These are phyloP conservation scores for Neodiprion virginianus DNA, from an alignment of 1,140 invertebrate species.

Conservation along the genomic window DNA sequence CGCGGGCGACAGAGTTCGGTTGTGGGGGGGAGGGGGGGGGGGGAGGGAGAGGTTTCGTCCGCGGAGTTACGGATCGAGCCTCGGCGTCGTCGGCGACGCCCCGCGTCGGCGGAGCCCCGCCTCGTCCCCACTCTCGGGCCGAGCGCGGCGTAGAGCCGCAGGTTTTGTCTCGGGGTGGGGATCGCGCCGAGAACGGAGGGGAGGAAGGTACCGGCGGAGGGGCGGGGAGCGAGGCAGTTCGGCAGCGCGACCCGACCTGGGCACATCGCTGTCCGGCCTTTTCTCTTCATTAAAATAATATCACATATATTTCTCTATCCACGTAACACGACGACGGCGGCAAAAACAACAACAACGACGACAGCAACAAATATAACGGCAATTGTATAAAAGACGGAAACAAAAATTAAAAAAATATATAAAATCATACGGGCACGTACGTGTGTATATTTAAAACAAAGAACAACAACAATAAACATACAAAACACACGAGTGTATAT, in stretches of 20 bases:
- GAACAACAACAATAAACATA: too few relatives aligned
- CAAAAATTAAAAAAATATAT: too few relatives aligned
- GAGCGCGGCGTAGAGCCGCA: too few relatives aligned
- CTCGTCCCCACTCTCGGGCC: too few relatives aligned
- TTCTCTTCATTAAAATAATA: constrained; percentile 60
- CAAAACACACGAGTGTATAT: too few relatives aligned
- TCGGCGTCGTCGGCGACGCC: not conserved
- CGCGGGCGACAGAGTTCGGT: constrained; percentile 33
- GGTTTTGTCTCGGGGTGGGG: not conserved
- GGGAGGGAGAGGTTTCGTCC: not conserved
- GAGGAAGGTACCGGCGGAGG: constrained; percentile 44
- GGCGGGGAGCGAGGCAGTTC: constrained; percentile 60
- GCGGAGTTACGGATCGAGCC: too few relatives aligned
- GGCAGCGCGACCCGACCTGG: constrained; percentile 62
- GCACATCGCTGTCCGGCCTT: constrained; percentile 62
- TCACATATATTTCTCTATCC: constrained; percentile 39
- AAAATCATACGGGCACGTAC: too few relatives aligned
- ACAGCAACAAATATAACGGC: too few relatives aligned
- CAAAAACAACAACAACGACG: too few relatives aligned
- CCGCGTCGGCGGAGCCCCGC: not conserved
- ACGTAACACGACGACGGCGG: constrained; percentile 32
- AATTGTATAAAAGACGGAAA: too few relatives aligned
- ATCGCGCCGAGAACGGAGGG: constrained; percentile 26
- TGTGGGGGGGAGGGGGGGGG: not conserved
- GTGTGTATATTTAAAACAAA: too few relatives aligned